Conservation (phyloP, 2,888 invertebrate genomes). For the Acleris holmiana region DNA sequence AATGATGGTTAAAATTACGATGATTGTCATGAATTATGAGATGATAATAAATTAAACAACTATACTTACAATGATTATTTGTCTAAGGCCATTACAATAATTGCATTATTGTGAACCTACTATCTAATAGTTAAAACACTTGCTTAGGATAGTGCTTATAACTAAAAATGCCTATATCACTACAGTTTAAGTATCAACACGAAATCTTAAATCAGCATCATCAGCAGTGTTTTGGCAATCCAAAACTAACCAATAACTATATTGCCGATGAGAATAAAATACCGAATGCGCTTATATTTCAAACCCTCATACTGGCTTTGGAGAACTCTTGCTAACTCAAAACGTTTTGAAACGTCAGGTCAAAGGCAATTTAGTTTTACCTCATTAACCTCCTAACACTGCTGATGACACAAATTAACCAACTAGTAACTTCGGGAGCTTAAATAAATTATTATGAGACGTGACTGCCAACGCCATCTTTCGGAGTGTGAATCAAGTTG, state of each 20-base stretch:
- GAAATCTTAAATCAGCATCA: not conserved
- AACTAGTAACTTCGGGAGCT: not conserved
- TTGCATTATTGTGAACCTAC: conserved; percentile 38
- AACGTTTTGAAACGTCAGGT: too few species aligned
- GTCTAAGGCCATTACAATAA: conserved; percentile 38
- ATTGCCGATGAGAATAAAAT: too few species aligned
- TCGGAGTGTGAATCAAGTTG: not conserved
- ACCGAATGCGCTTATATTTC: too few species aligned
- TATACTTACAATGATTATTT: conserved; percentile 24
- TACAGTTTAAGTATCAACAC: conserved; percentile 35
- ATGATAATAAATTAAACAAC: conserved; percentile 13
- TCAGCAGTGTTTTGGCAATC: too few species aligned
- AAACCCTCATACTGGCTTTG: too few species aligned
- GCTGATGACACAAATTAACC: too few species aligned
- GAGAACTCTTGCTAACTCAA: too few species aligned
- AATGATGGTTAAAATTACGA: conserved; percentile 4
- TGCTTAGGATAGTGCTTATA: conserved; percentile 33
- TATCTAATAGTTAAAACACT: conserved; percentile 31
- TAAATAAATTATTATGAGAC: not conserved
- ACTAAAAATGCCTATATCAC: conserved; percentile 39
- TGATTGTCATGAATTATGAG: not conserved
- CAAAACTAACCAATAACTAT: too few species aligned
- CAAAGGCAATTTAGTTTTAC: too few species aligned
- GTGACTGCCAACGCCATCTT: not conserved
- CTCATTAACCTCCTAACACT: too few species aligned